Conservation (phyloP, 1,140 invertebrate species). For the Paraescarpia echinospica region DNA sequence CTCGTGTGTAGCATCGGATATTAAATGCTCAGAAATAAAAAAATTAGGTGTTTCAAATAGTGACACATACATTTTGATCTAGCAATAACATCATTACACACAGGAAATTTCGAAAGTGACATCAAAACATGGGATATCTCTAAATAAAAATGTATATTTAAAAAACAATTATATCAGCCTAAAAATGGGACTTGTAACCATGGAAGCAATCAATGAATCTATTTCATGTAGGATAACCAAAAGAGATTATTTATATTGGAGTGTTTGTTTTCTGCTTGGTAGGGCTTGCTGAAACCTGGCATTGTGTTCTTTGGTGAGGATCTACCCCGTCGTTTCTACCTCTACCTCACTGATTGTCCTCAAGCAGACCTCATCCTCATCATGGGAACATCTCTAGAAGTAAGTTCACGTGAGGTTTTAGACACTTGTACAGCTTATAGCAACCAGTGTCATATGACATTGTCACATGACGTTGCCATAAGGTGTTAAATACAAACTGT, state of each 20-base stretch:
- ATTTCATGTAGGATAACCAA: neutral
- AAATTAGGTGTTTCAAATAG: no score
- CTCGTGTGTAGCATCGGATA: no score
- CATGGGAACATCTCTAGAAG: conserved; percentile 59
- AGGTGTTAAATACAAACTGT: neutral
- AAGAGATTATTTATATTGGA: neutral
- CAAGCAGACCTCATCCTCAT: conserved; percentile 55
- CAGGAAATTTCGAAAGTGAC: no score
- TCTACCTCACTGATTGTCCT: conserved; percentile 55
- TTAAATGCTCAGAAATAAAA: no score
- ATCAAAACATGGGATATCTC: no score
- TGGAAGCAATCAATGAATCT: neutral
- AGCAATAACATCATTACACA: neutral
- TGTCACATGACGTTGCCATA: neutral
- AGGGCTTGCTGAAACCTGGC: conserved; percentile 58
- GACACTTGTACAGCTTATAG: neutral
- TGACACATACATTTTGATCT: neutral
- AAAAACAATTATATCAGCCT: neutral
- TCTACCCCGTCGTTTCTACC: conserved; percentile 54
- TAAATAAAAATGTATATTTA: no score
- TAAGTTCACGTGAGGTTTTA: conserved; percentile 30
- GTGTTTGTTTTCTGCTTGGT: neutral
- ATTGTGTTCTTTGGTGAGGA: conserved; percentile 61
- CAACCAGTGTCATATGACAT: neutral
- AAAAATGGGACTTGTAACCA: neutral